phyloP scores from a whole-genome alignment of 2,888 invertebrate genomes.

The Brachyopa scutellaris region DNA sequence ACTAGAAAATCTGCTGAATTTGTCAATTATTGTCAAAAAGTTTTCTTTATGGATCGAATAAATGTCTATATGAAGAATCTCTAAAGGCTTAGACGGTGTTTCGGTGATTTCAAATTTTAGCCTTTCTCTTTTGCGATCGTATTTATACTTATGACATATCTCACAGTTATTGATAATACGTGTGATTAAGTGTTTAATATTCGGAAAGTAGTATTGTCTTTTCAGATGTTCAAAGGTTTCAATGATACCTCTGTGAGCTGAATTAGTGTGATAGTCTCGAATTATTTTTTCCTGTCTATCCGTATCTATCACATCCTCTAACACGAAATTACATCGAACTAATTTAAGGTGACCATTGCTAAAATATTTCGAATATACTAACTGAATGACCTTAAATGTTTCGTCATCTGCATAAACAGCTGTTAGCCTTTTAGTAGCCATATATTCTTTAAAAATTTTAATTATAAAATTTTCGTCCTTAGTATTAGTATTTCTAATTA shows the following conservation, averaged over 20 bases:
- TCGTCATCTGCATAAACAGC: conserved; percentile 14
- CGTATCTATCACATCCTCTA: neutral
- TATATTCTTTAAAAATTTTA: conserved; percentile 16
- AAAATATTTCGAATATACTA: conserved; percentile 22
- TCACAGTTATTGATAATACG: too few species aligned
- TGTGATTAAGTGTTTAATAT: conserved; percentile 33
- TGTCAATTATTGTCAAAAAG: too few species aligned
- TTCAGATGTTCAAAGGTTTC: conserved; percentile 30
- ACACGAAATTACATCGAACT: conserved; percentile 12
- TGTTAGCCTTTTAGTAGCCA: conserved; percentile 7
- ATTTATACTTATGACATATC: too few species aligned
- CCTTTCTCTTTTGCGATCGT: too few species aligned
- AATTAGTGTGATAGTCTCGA: conserved; percentile 11
- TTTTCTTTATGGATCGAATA: too few species aligned
- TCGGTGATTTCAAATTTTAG: too few species aligned
- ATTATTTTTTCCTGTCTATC: conserved; percentile 2
- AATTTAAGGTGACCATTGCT: conserved; percentile 15
- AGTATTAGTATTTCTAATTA: neutral
- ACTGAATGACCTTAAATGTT: conserved; percentile 30
- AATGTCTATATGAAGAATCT: too few species aligned
- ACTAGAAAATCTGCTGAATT: neutral
- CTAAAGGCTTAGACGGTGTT: too few species aligned
- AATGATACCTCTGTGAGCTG: conserved; percentile 20
- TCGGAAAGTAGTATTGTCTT: conserved; percentile 44
- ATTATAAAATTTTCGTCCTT: conserved; percentile 1